phyloP scores from a whole-genome alignment of 2,797 vertebrate species.

The Cryptoprocta ferox region DNA sequence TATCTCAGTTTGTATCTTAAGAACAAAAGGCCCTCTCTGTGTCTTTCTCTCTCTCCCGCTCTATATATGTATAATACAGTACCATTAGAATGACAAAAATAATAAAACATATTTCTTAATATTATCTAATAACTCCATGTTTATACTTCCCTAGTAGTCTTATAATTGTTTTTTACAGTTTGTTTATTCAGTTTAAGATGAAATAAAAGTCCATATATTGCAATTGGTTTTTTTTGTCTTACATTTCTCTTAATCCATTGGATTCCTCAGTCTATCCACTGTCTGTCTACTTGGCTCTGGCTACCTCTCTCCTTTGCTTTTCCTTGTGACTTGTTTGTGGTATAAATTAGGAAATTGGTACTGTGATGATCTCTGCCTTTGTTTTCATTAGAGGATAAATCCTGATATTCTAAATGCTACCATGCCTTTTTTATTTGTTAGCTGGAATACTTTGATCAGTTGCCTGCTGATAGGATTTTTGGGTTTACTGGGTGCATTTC shows the following conservation, averaged over 20 bases:
- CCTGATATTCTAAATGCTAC: neutral
- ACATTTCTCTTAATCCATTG: neutral
- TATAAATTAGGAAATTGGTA: neutral
- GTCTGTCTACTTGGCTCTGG: neutral
- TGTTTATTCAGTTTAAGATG: neutral
- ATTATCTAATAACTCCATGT: neutral
- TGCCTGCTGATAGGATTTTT: neutral
- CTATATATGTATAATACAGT: neutral
- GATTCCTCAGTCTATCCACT: neutral
- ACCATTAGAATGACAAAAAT: constrained; percentile 11
- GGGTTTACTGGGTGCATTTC: neutral
- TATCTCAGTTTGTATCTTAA: constrained; percentile 28
- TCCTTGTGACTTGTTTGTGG: neutral
- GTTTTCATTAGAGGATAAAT: neutral
- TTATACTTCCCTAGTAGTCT: neutral
- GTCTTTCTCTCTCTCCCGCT: no score
- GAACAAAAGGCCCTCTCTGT: neutral
- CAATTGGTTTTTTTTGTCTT: neutral
- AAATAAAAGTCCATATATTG: neutral
- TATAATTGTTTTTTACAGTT: neutral
- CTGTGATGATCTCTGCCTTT: neutral
- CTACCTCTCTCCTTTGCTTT: neutral
- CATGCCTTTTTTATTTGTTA: neutral
- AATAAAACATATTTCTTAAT: neutral
- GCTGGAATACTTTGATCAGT: neutral